phyloP scores from a whole-genome alignment of 2,113 vertebrate genomes.

The Ellobius talpinus region DNA sequence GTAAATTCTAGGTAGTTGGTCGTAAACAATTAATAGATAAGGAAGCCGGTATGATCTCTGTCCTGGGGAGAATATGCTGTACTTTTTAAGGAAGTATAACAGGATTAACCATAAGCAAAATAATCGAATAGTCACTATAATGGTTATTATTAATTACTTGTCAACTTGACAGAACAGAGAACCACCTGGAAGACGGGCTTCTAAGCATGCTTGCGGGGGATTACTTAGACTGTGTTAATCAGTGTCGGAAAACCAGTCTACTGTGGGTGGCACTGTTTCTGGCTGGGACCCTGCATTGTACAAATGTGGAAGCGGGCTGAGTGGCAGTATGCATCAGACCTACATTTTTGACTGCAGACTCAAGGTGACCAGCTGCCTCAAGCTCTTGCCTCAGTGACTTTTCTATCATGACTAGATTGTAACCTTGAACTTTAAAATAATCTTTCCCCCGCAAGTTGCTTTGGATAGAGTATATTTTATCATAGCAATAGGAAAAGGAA shows the following conservation, averaged over 20 bases:
- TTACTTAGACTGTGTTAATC: not conserved
- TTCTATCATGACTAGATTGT: not conserved
- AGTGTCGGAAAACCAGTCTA: too few species aligned
- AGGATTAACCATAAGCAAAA: not conserved
- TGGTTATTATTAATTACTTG: not conserved
- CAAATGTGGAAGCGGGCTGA: too few species aligned
- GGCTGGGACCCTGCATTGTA: not conserved
- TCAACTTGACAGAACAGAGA: not conserved
- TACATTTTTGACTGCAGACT: not conserved
- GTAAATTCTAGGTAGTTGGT: not conserved
- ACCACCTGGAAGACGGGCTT: not conserved
- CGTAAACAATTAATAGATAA: not conserved
- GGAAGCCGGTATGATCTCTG: not conserved
- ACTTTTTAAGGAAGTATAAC: not conserved
- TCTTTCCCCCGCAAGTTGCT: too few species aligned
- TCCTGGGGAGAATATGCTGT: not conserved
- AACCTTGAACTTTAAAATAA: not conserved
- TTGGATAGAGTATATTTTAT: not conserved
- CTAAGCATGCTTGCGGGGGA: not conserved
- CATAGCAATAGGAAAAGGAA: not conserved
- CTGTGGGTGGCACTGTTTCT: not conserved
- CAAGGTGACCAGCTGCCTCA: not conserved
- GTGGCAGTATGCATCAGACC: not conserved
- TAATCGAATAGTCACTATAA: not conserved
- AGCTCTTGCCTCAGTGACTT: not conserved